phyloP scores from a whole-genome alignment of 2,888 invertebrate species.

The Cantharis nigra region DNA sequence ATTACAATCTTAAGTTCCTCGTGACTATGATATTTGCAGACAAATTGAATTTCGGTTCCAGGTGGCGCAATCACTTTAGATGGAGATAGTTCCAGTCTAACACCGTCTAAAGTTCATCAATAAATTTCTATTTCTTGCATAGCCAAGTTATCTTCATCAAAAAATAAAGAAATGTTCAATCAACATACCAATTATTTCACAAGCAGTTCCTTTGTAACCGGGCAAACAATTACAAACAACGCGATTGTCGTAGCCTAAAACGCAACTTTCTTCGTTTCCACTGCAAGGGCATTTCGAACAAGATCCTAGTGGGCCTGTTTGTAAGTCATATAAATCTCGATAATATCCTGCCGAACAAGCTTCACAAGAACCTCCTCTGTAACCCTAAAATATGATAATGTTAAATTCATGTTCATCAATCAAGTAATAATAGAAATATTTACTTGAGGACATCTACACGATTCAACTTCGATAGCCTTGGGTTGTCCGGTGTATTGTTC shows the following conservation, averaged over 20 bases:
- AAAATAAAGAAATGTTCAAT: background rate
- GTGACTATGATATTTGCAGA: conserved; percentile 58
- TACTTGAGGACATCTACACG: conserved; percentile 79
- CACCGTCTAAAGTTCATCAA: conserved; percentile 10
- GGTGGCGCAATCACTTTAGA: conserved; percentile 52
- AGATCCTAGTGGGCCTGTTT: conserved; percentile 59
- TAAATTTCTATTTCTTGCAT: background rate
- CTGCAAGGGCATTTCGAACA: conserved; percentile 79
- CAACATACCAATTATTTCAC: conserved; percentile 62
- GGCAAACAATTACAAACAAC: conserved; percentile 73
- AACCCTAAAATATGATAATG: conserved; percentile 54
- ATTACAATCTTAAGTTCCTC: conserved; percentile 50
- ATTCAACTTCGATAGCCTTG: conserved; percentile 79
- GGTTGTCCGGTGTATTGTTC: conserved; percentile 65
- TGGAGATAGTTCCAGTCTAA: conserved; percentile 46
- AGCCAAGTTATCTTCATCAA: background rate
- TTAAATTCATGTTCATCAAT: background rate
- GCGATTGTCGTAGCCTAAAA: conserved; percentile 59
- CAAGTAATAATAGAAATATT: conserved; percentile 11
- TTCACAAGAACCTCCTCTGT: conserved; percentile 84
- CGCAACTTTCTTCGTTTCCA: conserved; percentile 71
- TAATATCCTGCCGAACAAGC: conserved; percentile 74
- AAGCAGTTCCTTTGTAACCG: conserved; percentile 72
- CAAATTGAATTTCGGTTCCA: conserved; percentile 54
- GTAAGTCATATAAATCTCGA: conserved; percentile 63